Conservation (phyloP, 2,113 vertebrate species). For the Petrocephalus zakoni region DNA sequence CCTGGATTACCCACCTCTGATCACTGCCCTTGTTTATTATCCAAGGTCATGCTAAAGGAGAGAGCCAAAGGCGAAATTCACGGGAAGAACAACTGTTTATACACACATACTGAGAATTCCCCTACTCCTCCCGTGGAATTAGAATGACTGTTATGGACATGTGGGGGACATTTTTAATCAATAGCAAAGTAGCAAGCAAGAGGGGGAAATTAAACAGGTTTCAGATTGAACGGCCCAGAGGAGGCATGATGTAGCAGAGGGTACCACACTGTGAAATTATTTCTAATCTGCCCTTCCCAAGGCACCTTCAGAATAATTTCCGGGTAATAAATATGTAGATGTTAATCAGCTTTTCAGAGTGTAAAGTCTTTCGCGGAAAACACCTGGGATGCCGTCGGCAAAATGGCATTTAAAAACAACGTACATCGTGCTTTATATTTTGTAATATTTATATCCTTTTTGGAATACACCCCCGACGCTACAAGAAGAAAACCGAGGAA, state of each 20-base stretch:
- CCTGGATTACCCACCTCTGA: not conserved
- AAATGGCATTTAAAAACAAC: not conserved
- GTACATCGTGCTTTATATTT: not conserved
- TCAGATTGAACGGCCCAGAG: not conserved
- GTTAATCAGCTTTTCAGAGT: not conserved
- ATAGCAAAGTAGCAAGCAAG: not conserved
- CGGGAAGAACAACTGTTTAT: not conserved
- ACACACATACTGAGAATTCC: not conserved
- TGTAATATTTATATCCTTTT: not conserved
- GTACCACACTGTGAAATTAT: constrained; percentile 8
- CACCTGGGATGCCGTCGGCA: not conserved
- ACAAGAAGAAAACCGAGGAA: not conserved
- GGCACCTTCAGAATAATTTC: not conserved
- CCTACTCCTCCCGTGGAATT: not conserved
- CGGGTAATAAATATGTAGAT: constrained; percentile 13
- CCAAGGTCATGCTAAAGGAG: not conserved
- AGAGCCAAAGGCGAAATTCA: not conserved
- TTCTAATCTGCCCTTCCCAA: not conserved
- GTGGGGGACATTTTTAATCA: not conserved
- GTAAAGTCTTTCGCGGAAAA: not conserved
- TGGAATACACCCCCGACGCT: not conserved
- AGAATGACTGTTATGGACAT: not conserved
- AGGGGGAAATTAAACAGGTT: not conserved
- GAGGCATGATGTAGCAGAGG: not conserved
- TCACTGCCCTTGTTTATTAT: not conserved